phyloP scores from a whole-genome alignment of 2,113 vertebrate species.

The Pyxicephalus adspersus region DNA sequence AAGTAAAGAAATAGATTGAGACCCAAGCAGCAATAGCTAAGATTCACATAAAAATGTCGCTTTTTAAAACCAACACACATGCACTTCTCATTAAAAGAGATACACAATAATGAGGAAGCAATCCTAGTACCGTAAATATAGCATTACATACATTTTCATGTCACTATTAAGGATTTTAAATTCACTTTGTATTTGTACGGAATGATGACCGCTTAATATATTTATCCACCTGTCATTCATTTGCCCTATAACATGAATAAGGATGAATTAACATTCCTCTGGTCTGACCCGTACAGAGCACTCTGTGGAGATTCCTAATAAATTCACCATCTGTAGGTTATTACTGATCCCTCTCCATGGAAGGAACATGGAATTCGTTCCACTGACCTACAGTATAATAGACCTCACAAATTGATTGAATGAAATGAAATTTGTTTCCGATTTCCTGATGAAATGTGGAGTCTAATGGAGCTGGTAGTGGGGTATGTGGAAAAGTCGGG shows the following conservation, averaged over 20 bases:
- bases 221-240: conserved; percentile 1
- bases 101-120: too few species aligned
- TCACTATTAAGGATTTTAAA: too few species aligned
- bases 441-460: conserved; percentile 20
- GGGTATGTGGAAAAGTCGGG: conserved; percentile 19
- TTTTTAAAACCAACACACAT: too few species aligned
- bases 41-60: too few species aligned
- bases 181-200: not conserved
- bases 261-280: conserved; percentile 38
- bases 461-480: not conserved
- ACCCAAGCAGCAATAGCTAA: too few species aligned
- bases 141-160: too few species aligned
- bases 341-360: conserved; percentile 39
- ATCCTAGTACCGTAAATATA: too few species aligned
- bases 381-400: conserved; percentile 47
- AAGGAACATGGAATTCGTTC: conserved; percentile 46
- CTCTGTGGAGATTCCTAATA: conserved; percentile 3
- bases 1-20: too few species aligned
- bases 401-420: conserved; percentile 45
- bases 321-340: conserved; percentile 27
- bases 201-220: not conserved
- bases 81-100: too few species aligned
- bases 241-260: conserved; percentile 15
- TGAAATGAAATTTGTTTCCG: conserved; percentile 26
- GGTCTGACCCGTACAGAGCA: not conserved